Percentiles rank a stretch among this genome's conserved stretches.
These are phyloP conservation scores for Drosophila dunni DNA, from an alignment of 1,140 invertebrate genomes.

Conservation along the genomic window DNA sequence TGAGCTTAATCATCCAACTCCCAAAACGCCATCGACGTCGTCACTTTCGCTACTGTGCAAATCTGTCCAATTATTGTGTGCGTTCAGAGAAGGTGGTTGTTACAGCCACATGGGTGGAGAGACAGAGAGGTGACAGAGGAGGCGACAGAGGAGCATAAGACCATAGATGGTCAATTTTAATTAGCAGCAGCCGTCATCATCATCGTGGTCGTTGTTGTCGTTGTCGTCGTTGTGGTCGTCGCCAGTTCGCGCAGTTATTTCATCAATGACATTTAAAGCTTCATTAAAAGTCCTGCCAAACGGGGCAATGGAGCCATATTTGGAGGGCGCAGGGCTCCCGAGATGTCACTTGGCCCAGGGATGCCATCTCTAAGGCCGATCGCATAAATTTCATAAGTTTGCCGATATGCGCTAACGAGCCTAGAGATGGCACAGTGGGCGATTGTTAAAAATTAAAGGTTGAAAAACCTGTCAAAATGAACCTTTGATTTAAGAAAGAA, in stretches of 20 bases:
- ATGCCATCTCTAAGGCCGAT: constrained; percentile 63
- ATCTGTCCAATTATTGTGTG: constrained; percentile 65
- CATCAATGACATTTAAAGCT: constrained; percentile 83
- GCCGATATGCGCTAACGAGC: constrained; percentile 62
- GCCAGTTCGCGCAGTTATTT: constrained; percentile 65
- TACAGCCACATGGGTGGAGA: background rate
- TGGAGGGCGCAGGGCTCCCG: constrained; percentile 50
- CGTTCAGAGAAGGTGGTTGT: background rate
- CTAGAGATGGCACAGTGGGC: constrained; percentile 51
- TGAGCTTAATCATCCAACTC: constrained; percentile 1
- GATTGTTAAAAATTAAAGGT: no score
- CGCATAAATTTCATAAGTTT: constrained; percentile 80
- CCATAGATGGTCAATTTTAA: constrained; percentile 75
- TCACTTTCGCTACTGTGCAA: constrained; percentile 72
- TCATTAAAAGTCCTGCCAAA: constrained; percentile 81
- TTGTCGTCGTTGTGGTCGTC: constrained; percentile 6
- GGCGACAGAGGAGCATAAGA: background rate
- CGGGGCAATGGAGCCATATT: constrained; percentile 72
- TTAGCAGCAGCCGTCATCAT: constrained; percentile 58
- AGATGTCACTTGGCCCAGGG: constrained; percentile 40
- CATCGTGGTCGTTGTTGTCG: background rate
- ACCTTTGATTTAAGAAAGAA: no score
- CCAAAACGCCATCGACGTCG: constrained; percentile 24
- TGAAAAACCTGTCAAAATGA: no score
- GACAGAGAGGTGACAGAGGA: background rate